Percentiles rank a stretch among this genome's conserved stretches.
Conservation (phyloP, 2,888 invertebrate species). For the Chrysodeixis includens region DNA sequence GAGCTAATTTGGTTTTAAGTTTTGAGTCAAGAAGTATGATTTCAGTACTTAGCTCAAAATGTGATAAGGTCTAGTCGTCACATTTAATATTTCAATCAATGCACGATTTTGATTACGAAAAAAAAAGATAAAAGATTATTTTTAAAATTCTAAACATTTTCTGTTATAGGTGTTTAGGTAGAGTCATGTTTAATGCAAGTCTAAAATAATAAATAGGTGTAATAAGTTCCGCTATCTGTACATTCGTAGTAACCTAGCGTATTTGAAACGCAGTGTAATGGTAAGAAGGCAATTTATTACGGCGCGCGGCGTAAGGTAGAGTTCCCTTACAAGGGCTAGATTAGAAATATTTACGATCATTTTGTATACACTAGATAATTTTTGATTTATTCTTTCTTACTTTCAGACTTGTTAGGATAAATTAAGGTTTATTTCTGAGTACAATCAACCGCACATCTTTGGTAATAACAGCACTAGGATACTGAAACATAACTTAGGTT, state of each 20-base stretch:
- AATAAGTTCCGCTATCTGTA: slow-evolving; percentile 41
- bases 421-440: slow-evolving; percentile 12
- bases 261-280: slow-evolving; percentile 35
- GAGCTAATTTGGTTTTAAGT: too few species aligned
- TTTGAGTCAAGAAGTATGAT: too few species aligned
- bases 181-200: slow-evolving; percentile 9
- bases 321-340: slow-evolving; percentile 16
- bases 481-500: too few species aligned
- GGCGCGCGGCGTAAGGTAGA: slow-evolving; percentile 37
- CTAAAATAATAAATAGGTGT: slow-evolving; percentile 36
- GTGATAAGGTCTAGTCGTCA: too few species aligned
- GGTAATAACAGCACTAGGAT: background rate
- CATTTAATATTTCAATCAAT: too few species aligned
- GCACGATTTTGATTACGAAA: too few species aligned
- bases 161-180: too few species aligned
- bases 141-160: too few species aligned
- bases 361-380: slow-evolving; percentile 51
- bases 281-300: slow-evolving; percentile 54
- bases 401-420: slow-evolving; percentile 18
- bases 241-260: slow-evolving; percentile 28
- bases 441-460: background rate
- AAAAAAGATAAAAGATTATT: too few species aligned
- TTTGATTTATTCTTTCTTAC: slow-evolving; percentile 49
- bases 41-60: too few species aligned
- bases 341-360: slow-evolving; percentile 36